phyloP scores from a whole-genome alignment of 1,140 invertebrate genomes.

The Gonatopus flavifemur region DNA sequence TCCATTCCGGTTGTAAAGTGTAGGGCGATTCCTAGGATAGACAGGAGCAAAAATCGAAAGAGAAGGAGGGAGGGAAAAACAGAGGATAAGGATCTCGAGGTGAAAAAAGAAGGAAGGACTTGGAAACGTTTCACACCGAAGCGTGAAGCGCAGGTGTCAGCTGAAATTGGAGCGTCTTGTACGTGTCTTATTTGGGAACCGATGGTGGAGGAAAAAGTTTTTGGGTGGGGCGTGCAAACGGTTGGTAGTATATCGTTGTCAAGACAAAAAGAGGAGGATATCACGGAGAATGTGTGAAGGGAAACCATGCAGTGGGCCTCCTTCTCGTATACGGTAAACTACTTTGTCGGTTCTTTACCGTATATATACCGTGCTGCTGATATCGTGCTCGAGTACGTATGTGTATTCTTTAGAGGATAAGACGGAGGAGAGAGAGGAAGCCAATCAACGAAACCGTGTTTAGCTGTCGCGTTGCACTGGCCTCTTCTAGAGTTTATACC shows the following conservation, averaged over 20 bases:
- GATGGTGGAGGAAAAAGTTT: constrained; percentile 22
- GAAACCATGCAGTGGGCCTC: too few relatives aligned
- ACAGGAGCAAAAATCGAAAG: background rate
- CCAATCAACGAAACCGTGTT: constrained; percentile 35
- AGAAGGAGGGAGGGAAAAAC: background rate
- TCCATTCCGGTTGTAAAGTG: background rate
- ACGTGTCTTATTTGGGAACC: constrained; percentile 50
- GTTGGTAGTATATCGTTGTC: constrained; percentile 41
- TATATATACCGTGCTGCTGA: too few relatives aligned
- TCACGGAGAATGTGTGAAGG: too few relatives aligned
- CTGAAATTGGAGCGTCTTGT: constrained; percentile 54
- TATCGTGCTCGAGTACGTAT: too few relatives aligned
- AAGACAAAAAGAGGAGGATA: constrained; percentile 2
- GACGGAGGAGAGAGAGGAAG: constrained; percentile 3
- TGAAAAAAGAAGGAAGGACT: constrained; percentile 9
- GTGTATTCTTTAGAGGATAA: too few relatives aligned
- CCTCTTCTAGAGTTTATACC: constrained; percentile 17
- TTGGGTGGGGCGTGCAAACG: constrained; percentile 41
- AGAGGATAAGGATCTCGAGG: background rate
- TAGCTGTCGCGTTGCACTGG: constrained; percentile 25
- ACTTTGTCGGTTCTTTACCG: too few relatives aligned
- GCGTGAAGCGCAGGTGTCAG: constrained; percentile 52
- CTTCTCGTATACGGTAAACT: too few relatives aligned
- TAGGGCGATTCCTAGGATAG: background rate
- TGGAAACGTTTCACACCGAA: constrained; percentile 21